These are phyloP conservation scores for Watsonalla cultraria DNA, from an alignment of 2,888 invertebrate genomes.

Conservation along the genomic window DNA sequence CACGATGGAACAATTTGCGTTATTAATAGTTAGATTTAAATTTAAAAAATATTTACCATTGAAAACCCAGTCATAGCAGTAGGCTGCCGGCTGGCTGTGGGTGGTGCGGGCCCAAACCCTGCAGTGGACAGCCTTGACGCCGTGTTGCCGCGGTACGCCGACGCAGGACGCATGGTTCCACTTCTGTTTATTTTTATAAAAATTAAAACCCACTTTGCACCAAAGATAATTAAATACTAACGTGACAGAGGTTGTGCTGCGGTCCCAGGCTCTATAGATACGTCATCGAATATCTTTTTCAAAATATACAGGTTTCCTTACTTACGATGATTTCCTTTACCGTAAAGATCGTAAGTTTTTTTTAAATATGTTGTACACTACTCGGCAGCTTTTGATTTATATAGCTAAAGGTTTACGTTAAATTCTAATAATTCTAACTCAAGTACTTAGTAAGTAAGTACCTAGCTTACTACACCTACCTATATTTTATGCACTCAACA, in stretches of 20 bases:
- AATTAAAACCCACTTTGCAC: too few species aligned
- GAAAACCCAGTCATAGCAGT: constrained; percentile 69
- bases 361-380: too few species aligned
- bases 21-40: neutral
- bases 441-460: too few species aligned
- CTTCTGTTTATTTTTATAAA: constrained; percentile 34
- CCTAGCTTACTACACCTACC: too few species aligned
- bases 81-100: constrained; percentile 59
- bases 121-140: constrained; percentile 69
- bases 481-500: too few species aligned
- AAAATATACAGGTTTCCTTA: too few species aligned
- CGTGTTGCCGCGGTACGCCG: constrained; percentile 70
- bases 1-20: neutral
- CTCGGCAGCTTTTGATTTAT: too few species aligned
- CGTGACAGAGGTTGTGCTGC: neutral
- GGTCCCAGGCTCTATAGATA: neutral
- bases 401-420: too few species aligned
- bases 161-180: constrained; percentile 65
- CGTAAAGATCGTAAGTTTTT: too few species aligned
- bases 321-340: too few species aligned
- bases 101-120: constrained; percentile 65
- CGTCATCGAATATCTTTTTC: neutral
- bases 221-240: too few species aligned
- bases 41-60: constrained; percentile 48
- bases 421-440: too few species aligned